Evolutionary conservation across 2,113 vertebrate genomes (phyloP), one percentile per base, ranked within the genome.

Genomic region (Fregata magnificens): DNA sequence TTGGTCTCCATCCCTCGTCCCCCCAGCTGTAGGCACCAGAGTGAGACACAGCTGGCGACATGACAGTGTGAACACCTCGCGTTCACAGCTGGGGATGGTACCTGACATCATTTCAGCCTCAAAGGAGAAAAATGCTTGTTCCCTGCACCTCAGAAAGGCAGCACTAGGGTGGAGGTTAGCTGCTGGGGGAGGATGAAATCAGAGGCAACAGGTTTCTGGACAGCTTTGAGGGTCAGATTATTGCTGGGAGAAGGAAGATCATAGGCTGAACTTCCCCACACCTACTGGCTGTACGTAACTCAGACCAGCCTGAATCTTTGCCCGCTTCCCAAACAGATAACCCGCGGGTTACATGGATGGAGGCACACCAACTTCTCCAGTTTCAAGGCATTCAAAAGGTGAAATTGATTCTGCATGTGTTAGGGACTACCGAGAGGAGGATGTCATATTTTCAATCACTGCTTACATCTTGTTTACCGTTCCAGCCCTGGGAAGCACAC

Each of bases 1-100:
- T 65, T 53, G 49, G 49, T 31, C 18, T 95, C 79, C 40, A n/a
- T 52, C 44, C 24, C 38, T 62, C 3, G 1, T 49, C 7, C 1
- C 17, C 25, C 2, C 7, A 3, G 12, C 67, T 95, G 53, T 3
- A 65, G 66, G 53, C 52, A 24, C 44, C 0, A 1, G 52, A 49
- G 24, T 3, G 40, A 72, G 53, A 9, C 58, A 69, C 53, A 73
- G 6, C 7, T 1, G 1, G 63, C 3, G 2, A 70, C 15, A 45
- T 32, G n/a, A 40, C 2, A 17, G n/a, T 2, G 11, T 32, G 52
- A 63, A 59, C 2, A 16, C 22, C 62, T 22, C 5, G 0, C 0
- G 0, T 59, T 55, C 52, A 45, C 32, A 82, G 53, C 52, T 84
- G 24, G n/a, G 18, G 24, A 40, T 32, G 18, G 34, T 34, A 53